Evolutionary conservation across 1,140 invertebrate genomes (phyloP), one percentile per base, ranked within the genome.

Genomic region (Drosophila persimilis): DNA sequence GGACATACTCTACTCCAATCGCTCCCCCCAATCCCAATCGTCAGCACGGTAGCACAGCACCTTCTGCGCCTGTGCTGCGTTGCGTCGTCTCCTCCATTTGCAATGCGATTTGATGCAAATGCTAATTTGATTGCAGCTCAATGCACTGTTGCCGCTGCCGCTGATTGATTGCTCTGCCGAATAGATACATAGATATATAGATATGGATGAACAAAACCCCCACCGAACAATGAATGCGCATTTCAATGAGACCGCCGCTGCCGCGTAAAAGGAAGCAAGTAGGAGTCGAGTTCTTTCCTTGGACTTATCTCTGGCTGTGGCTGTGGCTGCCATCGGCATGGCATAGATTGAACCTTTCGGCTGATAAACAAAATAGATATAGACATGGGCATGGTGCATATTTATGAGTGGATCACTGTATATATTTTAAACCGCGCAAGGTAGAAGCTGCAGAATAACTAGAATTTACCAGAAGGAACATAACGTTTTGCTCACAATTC

Each of bases 271-370:
- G 58, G 47, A 66, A 67, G 63, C 53, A 24, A 52, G 20, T 55
- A 39, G 17, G 35, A 61, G 29, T 64, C 53, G 62, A 60, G 56
- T 63, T 69, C 65, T 50, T 53, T 53, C 26, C 24, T 63, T 64
- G 62, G 57, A 57, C 76, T 85, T 84, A 73, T 81, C 79, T 39
- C 35, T 39, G 11, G 35, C 35, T 13, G 35, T 39, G 35, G 31
- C 31, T 31, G 29, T 8, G 29, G 29, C 29, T 31, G 57, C 60
- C 47, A 62, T 44, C 65, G 80, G 31, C 31, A 29, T 8, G 29
- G 80, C 77, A 86, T 73, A 77, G 66, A 80, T 86, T 85, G 77
- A 85, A 85, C 81, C 81, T 65, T 74, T 67, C 73, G 65, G 35
- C 54, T 63, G 66, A 67, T 63, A 61, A 78, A 61, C 75, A 73